Conservation (phyloP, 2,113 vertebrate species). For the Chroicocephalus ridibundus region DNA sequence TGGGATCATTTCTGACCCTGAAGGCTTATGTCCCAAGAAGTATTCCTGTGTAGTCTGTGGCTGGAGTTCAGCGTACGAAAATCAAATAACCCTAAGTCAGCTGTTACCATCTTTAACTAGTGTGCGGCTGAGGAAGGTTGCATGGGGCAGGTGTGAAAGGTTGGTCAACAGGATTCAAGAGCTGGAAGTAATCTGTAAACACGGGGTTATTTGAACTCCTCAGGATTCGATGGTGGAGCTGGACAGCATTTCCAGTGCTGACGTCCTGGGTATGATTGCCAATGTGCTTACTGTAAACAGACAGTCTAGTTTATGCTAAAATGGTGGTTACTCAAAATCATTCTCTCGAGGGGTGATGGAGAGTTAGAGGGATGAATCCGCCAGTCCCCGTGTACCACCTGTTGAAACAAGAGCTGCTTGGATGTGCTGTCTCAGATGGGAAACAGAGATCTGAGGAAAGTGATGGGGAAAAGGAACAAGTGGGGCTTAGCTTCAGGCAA, state of each 20-base stretch:
- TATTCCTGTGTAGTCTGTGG: background rate
- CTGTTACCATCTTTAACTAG: background rate
- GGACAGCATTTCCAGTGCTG: background rate
- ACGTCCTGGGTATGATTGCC: background rate
- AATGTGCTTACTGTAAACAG: fast-evolving
- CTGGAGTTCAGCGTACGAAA: background rate
- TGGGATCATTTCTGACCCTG: background rate
- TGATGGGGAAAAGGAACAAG: background rate
- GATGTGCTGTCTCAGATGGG: background rate
- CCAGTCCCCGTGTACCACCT: background rate
- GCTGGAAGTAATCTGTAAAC: background rate
- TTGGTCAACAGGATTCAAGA: background rate
- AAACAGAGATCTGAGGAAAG: background rate
- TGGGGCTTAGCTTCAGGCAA: background rate
- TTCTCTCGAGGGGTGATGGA: background rate
- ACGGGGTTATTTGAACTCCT: background rate
- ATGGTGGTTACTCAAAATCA: background rate
- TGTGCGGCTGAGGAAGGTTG: background rate
- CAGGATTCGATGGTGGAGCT: background rate
- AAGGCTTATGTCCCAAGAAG: background rate
- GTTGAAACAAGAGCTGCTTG: background rate
- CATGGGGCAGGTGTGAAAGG: background rate
- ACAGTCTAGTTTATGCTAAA: background rate
- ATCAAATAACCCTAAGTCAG: background rate
- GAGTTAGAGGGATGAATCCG: background rate